These are phyloP conservation scores for Tipula vernalis DNA, from an alignment of 2,888 invertebrate species.

Conservation along the genomic window DNA sequence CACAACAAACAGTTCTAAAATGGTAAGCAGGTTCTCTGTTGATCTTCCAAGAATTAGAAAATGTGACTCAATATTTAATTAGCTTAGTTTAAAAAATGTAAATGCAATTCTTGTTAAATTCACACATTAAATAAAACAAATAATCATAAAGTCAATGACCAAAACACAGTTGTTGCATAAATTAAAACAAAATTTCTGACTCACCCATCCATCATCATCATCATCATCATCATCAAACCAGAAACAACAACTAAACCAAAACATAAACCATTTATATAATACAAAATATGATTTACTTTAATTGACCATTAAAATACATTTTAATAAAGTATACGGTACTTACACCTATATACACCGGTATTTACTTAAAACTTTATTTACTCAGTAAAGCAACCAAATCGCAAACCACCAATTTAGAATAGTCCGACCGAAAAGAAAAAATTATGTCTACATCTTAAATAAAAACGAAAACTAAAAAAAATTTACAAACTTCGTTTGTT, in stretches of 20 bases:
- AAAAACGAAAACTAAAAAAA: too few species aligned
- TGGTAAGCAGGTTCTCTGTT: too few species aligned
- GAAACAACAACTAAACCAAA: background rate
- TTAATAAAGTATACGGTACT: background rate
- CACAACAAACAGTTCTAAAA: too few species aligned
- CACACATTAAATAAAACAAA: background rate
- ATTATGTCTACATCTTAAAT: too few species aligned
- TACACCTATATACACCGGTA: background rate
- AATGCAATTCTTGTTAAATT: too few species aligned
- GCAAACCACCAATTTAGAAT: background rate
- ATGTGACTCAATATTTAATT: too few species aligned
- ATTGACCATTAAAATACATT: background rate
- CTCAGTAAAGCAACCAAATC: background rate
- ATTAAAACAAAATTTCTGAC: background rate
- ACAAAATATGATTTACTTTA: background rate
- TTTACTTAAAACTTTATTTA: background rate
- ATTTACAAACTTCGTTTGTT: background rate
- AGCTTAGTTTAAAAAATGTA: too few species aligned
- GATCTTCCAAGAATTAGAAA: too few species aligned
- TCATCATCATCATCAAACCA: background rate
- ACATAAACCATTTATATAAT: background rate
- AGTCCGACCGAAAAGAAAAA: background rate
- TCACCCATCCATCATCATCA: background rate
- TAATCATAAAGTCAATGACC: background rate
- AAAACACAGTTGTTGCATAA: background rate